phyloP scores from a whole-genome alignment of 1,140 invertebrate species.

The Pachyrhynchus sulphureomaculatus region DNA sequence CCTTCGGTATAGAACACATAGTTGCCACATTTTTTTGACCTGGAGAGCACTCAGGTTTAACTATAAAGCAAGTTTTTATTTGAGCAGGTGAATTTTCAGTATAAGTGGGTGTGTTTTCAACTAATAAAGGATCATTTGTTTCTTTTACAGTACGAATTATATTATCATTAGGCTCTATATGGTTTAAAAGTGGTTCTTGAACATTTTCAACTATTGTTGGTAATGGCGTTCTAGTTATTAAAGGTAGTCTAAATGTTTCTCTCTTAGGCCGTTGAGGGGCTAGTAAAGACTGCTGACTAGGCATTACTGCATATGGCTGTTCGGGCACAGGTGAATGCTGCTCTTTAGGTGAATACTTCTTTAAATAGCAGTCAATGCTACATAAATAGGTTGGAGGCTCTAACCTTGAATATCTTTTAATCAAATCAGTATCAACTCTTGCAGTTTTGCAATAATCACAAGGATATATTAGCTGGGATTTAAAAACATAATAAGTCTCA shows the following conservation, averaged over 20 bases:
- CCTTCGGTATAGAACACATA: conserved; percentile 55
- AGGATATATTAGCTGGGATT: conserved; percentile 63
- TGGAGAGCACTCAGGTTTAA: conserved; percentile 68
- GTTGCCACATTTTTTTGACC: conserved; percentile 74
- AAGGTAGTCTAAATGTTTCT: not conserved
- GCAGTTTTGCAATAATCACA: conserved; percentile 93
- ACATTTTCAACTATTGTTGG: not conserved
- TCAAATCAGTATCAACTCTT: conserved; percentile 96
- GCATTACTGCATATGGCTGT: no score
- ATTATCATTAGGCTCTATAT: no score
- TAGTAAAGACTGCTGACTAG: no score
- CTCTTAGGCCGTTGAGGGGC: no score
- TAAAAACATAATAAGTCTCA: conserved; percentile 82
- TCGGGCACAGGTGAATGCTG: not conserved
- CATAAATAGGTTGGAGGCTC: not conserved
- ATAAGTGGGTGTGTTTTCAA: not conserved
- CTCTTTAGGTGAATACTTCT: not conserved
- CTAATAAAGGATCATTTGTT: not conserved
- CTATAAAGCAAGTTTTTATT: conserved; percentile 59
- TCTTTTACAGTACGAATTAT: not conserved
- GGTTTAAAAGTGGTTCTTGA: no score
- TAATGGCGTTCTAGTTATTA: no score
- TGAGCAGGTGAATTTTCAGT: not conserved
- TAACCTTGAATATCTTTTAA: conserved; percentile 66
- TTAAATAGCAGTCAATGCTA: conserved; percentile 9